Base-by-base conservation (phyloP, 30 jellyfish, hydroid and myxozoan genomes). In the Hydractinia symbiolongicarpus region DNA sequence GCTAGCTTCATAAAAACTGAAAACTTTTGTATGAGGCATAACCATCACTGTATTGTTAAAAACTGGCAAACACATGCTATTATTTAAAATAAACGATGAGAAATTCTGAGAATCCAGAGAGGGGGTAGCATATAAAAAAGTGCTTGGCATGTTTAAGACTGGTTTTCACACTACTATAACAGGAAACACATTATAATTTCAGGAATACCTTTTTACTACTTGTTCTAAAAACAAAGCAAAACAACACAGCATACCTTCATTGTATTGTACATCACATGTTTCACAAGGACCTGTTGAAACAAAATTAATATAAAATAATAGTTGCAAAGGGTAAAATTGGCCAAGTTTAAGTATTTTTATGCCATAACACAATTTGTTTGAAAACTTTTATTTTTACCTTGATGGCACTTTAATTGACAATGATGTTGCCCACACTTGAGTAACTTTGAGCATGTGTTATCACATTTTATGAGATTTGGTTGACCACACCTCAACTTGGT, bases 401-500 rank as follows among this genome's bases (percentile, higher is more conserved):
- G 96, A 57, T 93, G 98, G 67, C 98, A 93, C 55, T 30, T 77
- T 81, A 50, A 62, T 20, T 73, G 60, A 73, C 98, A 93, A 8
- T 57, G 11, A 77, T 93, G 98, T 66, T 30, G 76, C 6, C 95
- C 93, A 72, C 98, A 93, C 66, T 83, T 84, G 69, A 87, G 79
- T 6, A 77, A 20, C 61, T 84, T 93, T 9, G 50, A 82, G 60
- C 98, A 93, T 6, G 77, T 79, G 61, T 80, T 71, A 44, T 83
- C 92, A 83, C 98, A 93, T 14, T 49, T 82, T 40, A 76, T 30
- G 9, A 66, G 68, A 9, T 61, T 64, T 30, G 90, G 61, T 20
- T 93, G 90, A 55, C 98, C 98, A 88, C 98, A 93, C 1, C 98
- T 89, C 85, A 83, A 66, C 66, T 86, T 87, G 5, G 91, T 53